Percentiles rank a stretch among this genome's conserved stretches.
Evolutionary conservation across 2,113 vertebrate genomes (phyloP).

Genomic region (human): GRCh38 chrX:85883001-85883500

Average conservation of each 20-base stretch:
- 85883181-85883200: not conserved
- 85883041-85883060: not conserved
- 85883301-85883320: not conserved
- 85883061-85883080: not conserved
- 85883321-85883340: constrained; percentile 19
- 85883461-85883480: not conserved
- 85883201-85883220: not conserved
- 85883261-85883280: not conserved
- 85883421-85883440: not conserved
- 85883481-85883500: constrained; percentile 19
- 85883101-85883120: not conserved
- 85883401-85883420: constrained; percentile 24
- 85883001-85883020: not conserved
- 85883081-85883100: constrained; percentile 12
- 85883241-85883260: not conserved
- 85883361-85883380: not conserved
- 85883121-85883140: not conserved
- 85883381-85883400: not conserved
- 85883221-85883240: not conserved
- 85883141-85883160: not conserved
- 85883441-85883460: constrained; percentile 25
- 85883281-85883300: not conserved
- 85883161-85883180: not conserved
- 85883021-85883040: not conserved
- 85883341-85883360: not conserved